A percentile compares a stretch with the other conserved stretches of the same genome.
phyloP scores from a whole-genome alignment of 2,113 vertebrate species.

The Pagrus major region DNA sequence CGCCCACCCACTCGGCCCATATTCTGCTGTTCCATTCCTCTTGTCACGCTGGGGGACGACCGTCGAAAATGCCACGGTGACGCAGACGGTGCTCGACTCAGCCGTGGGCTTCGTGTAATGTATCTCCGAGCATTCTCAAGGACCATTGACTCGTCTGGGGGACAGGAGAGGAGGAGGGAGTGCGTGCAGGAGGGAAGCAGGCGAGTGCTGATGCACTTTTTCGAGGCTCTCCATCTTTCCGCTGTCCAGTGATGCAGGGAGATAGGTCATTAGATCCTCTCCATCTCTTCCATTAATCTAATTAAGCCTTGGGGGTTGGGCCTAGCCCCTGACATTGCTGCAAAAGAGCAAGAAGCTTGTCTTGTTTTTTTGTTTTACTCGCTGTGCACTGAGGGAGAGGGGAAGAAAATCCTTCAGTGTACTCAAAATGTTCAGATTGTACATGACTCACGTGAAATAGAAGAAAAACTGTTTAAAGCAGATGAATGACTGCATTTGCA shows the following conservation, averaged over 20 bases:
- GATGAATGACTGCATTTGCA: neutral
- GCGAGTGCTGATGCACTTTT: conserved; percentile 20
- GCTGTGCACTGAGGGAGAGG: neutral
- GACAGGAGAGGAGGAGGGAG: conserved; percentile 2
- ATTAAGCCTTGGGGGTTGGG: conserved; percentile 31
- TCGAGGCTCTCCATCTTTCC: conserved; percentile 31
- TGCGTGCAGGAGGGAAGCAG: conserved; percentile 13
- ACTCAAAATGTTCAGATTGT: neutral
- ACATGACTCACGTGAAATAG: neutral
- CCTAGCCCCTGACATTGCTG: neutral
- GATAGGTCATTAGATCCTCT: conserved; percentile 52
- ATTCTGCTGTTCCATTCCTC: conserved; percentile 7
- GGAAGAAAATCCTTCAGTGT: neutral
- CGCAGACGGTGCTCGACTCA: conserved; percentile 39
- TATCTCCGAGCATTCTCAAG: conserved; percentile 28
- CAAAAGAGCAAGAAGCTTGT: neutral
- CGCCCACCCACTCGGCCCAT: conserved; percentile 19
- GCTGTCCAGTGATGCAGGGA: conserved; percentile 38
- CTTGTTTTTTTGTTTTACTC: conserved; percentile 5
- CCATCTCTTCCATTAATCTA: conserved; percentile 54
- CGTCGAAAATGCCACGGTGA: conserved; percentile 21
- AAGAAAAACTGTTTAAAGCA: neutral
- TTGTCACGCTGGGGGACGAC: neutral
- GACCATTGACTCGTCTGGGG: conserved; percentile 51
- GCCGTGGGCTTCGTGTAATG: conserved; percentile 33